Evolutionary conservation across 1,140 invertebrate species (phyloP), one percentile per base, ranked within the genome.

Genomic region (Meloidogyne hapla): DNA sequence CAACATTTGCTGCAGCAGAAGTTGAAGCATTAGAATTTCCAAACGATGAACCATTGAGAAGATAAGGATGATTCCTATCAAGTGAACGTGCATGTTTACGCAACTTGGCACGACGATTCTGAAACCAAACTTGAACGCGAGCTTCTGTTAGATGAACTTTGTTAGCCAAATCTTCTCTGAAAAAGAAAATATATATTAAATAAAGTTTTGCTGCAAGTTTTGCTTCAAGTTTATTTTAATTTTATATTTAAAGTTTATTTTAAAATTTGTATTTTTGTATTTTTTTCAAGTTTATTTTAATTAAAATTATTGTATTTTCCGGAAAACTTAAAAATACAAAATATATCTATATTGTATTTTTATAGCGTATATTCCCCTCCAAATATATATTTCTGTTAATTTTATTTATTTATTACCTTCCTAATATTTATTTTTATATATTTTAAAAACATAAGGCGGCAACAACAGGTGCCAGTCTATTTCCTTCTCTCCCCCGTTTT

Each of bases 131-230:
- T 92, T 98, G 96, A 28, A 98, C 96, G 88, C 96, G 91, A 23
- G 96, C 96, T 89, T 99, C 96, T 6, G 96, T 98, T 70, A 99
- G 91, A 88, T 97, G 94, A 81, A 97, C 95, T 89, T 95, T 95
- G 91, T 95, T 94, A 38, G 95, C 96, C 78, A 98, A 96, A 88
- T 98, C 96, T 88, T 98, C 96, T 80, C 96, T 75, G 74, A 23
- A 75, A 75, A 33, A n/a, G 15, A 10, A 9, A 12, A 26, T 2
- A 26, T 10, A 13, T 12, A 12, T 65, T 65, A n/a, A 18, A 42
- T 12, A 42, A 10, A 5, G 40, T 42, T 42, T n/a, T n/a, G n/a
- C n/a, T 12, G 13, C 12, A 45, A 45, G 42, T 15, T 15, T 56
- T 56, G 5, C n/a, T 56, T 56, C 18, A n/a, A 56, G n/a, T 21